Evolutionary conservation across 1,140 invertebrate species (phyloP).

Genomic region (Agrilus planipennis): DNA sequence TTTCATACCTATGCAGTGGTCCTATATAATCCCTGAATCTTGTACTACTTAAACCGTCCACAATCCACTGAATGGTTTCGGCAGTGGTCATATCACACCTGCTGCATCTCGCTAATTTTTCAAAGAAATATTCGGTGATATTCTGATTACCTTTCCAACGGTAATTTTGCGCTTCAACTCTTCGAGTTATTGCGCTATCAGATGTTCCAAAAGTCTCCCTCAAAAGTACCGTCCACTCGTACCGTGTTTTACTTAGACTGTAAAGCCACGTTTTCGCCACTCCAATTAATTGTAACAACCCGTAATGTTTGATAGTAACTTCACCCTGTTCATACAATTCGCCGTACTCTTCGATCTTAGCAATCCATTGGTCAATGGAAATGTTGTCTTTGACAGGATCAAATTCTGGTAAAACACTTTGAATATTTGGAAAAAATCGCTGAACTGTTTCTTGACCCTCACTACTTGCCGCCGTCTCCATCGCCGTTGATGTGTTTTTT

Average conservation of each 20-base stretch:
- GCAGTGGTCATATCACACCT: background rate
- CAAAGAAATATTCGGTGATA: constrained; percentile 3
- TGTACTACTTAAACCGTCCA: background rate
- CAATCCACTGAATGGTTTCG: background rate
- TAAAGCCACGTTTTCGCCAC: background rate
- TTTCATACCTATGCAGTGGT: background rate
- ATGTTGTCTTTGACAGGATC: constrained; percentile 1
- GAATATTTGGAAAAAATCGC: background rate
- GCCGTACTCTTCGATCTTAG: constrained; percentile 2
- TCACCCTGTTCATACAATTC: constrained; percentile 1
- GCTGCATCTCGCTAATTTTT: constrained; percentile 2
- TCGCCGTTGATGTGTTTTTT: too few species aligned
- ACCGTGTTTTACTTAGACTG: background rate
- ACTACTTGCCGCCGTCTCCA: too few species aligned
- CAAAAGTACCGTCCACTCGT: background rate
- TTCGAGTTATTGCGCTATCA: background rate
- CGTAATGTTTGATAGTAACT: constrained; percentile 4
- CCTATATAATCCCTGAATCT: background rate
- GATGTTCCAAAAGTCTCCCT: background rate
- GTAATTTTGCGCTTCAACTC: constrained; percentile 3
- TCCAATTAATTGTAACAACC: constrained; percentile 1
- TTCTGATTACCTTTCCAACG: constrained; percentile 1
- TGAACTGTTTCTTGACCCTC: too few species aligned
- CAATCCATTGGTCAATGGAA: background rate
- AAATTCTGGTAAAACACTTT: background rate